Base-by-base conservation (phyloP, 2,113 vertebrate species). In the Heptranchias perlo region DNA sequence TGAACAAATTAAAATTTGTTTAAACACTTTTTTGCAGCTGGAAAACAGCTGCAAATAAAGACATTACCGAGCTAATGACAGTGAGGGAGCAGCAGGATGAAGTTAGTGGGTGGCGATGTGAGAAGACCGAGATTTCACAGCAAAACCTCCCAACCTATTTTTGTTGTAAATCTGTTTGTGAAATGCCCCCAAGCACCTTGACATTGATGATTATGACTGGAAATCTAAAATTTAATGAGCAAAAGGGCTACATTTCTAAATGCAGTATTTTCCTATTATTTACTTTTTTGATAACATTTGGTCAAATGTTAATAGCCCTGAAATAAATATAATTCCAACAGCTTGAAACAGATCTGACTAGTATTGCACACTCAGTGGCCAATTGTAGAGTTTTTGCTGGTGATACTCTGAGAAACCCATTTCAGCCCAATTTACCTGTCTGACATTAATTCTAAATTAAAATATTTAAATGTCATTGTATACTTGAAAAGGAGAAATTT, bases 41-140 rank as follows among this genome's bases (percentile, higher is more conserved):
- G 54, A 92, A 92, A 92, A 92, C 89, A 61, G 54, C 89, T 92
- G 89, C 54, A 62, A 44, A 62, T 92, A 62, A 92, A 92, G 89
- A 61, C 54, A 18, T 23, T 62, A 35, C 54, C 39, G 31, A 14
- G 13, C 35, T 39, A n/a, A 39, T 62, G 89, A 92, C 89, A 61
- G 14, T 62, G 54, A 92, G 89, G 89, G 54, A 39, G 58, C 54
- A 92, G 54, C 89, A 92, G 89, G 62, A 7, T 92, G 54, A 61
- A 6, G 35, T 92, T 58, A 61, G 86, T 92, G 89, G 54, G 86
- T 54, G 86, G 84, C 84, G 52, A 52, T 21, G 84, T 87, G 84
- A 28, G 23, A 28, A 87, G 84, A 89, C 49, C 6, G 52, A 87
- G 31, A 89, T 89, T 89, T 52, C 49, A 14, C 23, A 89, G 49